Base-by-base conservation (phyloP, 1,140 invertebrate genomes). In the Drosophila pandora region DNA sequence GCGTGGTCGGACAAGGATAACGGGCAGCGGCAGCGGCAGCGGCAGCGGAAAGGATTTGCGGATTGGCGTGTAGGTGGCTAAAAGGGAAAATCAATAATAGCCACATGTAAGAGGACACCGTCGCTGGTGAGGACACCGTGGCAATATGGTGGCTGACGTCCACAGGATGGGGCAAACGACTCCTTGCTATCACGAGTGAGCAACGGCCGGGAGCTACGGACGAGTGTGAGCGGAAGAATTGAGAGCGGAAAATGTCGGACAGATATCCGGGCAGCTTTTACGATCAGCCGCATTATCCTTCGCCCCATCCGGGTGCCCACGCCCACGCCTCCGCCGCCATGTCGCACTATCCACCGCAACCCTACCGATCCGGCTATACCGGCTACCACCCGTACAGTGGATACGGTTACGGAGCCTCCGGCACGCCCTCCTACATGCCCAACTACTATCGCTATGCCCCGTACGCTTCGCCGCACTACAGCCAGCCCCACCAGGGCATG, bases 381-480 rank as follows among this genome's bases (percentile, higher is more conserved):
- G 50, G 72, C 53, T 79, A 79, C 23, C 78, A 80, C 49, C 78
- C 78, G 34, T 81, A 81, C 21, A 43, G 62, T n/a, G 78, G 78
- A 45, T 88, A 85, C 30, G 69, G 82, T 47, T 84, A 85, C 49
- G 80, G 60, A 17, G 53, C 63, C 13, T 8, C 55, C 37, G 30
- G 10, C 34, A 12, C 34, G 10, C 10, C 61, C 10, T 57, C 77
- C 8, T 88, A 87, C 30, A 73, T 88, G 83, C 67, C 79, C 60
- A 83, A 67, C 68, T 88, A 88, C 43, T 88, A 87, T 57, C 83
- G 83, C 54, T 88, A 88, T 61, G 83, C 83, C 17, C 71, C 83
- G 41, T 87, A 88, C 37, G 83, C 83, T 55, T 88, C 84, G 58
- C 84, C 84, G 6, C 88, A 90, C 34, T 83, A 85, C 43, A 90